Evolutionary conservation across 2,113 vertebrate genomes (phyloP), one percentile per base, ranked within the genome.

Genomic region (Cyanoramphus novaezelandiae): DNA sequence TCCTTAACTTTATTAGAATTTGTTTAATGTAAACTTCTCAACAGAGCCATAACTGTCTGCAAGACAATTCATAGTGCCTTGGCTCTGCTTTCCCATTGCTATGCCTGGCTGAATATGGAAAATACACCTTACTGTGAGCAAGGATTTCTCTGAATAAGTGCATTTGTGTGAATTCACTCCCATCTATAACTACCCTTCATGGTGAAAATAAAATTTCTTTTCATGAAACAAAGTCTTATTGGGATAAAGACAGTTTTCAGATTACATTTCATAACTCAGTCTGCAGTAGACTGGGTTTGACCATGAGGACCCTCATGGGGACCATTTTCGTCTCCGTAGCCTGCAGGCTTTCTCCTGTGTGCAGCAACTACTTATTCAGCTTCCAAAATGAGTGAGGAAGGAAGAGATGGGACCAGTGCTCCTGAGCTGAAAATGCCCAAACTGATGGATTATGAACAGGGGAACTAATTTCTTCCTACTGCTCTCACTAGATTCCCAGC

Each of bases 201-300:
- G 1, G 41, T 76, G 77, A 72, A 94, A 96, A 95, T 47, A 60
- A 35, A 43, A 75, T 89, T 92, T 65, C 18, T 83, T 93, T 92
- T 91, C 47, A 59, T 65, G 84, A 72, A 95, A 82, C 46, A n/a
- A 91, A 86, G 52, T 64, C 88, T 50, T 39, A 25, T 39, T 88
- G 47, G 93, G 44, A 84, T 57, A 62, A 62, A 84, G 92, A 72
- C 60, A 92, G 27, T 76, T 96, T 96, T 92, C 80, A 94, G 83
- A 79, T 35, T 72, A 28, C 77, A 69, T 95, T 91, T 94, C 88
- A 83, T 94, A 91, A 81, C 71, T 94, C 91, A 88, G 77, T 81
- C 78, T 81, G 76, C 62, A 88, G n/a, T 7, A 65, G 62, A 23
- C 35, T 49, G 79, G 6, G 15, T 91, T 86, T 91, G 93, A 88